Base-by-base conservation (phyloP, 2,888 invertebrate genomes). In the Drosophila paranaensis region DNA sequence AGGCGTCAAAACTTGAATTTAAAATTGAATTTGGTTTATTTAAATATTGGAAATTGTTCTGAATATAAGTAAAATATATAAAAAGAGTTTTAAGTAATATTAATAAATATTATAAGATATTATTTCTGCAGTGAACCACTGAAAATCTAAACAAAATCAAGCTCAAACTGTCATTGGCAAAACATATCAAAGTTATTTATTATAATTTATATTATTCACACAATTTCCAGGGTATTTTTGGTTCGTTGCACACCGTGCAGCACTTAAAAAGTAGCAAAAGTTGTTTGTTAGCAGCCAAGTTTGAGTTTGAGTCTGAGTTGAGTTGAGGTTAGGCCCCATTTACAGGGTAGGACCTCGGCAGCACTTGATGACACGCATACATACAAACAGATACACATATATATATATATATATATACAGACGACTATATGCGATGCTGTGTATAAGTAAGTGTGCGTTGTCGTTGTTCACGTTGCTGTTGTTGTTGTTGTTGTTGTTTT, bases 301-400 rank as follows among this genome's bases (percentile, higher is more conserved):
- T 64, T 48, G 65, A 67, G 51, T 51, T 51, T 51, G 20, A 20
- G 35, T 8, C 13, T 33, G 50, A 33, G 60, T 40, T 71, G 54
- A 45, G 48, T 30, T 64, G 39, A 45, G 58, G 37, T 53, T 40
- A 48, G 46, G 16, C 27, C n/a, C 30, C 46, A 42, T 63, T 60
- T 68, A 39, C 45, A 30, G 56, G 57, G 63, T 9, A 16, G 66
- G 40, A 48, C 61, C 51, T 60, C 61, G 64, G 64, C 63, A 70
- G 64, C 77, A 74, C 74, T 88, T 79, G 86, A 79, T 79, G 82
- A 88, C 82, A 58, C 48, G 39, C 48, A 48, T 1, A 27, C 40
- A 77, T 55, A 57, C 35, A 43, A 2, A 43, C 30, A 33, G 6
- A 35, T 11, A 35, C 6, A 30, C 3, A 74, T 53, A 27, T n/a